phyloP scores from a whole-genome alignment of 1,140 invertebrate genomes.

The Cherax quadricarinatus region DNA sequence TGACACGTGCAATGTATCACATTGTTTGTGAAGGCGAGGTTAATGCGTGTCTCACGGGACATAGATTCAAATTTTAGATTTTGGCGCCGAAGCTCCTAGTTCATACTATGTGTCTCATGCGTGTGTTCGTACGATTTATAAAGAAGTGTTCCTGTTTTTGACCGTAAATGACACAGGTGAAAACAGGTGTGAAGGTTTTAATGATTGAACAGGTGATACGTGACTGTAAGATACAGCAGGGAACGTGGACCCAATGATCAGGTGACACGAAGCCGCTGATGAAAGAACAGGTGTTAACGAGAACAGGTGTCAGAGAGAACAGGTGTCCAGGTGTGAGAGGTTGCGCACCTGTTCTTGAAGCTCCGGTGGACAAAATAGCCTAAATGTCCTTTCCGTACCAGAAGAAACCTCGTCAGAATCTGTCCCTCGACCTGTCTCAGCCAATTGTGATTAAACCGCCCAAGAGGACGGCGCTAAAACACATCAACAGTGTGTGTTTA shows the following conservation, averaged over 20 bases:
- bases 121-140: no score
- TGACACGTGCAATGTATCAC: no score
- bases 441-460: slow-evolving; percentile 50
- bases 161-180: no score
- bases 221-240: neutral
- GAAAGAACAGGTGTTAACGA: neutral
- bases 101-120: no score
- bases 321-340: neutral
- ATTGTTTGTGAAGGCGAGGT: no score
- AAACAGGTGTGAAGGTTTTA: neutral
- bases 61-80: no score
- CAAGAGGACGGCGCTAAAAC: slow-evolving; percentile 44
- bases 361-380: neutral
- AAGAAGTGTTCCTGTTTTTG: no score
- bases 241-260: neutral
- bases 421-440: slow-evolving; percentile 59
- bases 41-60: no score
- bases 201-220: neutral
- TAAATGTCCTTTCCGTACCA: slow-evolving; percentile 65
- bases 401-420: slow-evolving; percentile 64
- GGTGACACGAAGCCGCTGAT: neutral
- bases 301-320: neutral
- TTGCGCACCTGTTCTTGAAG: neutral
- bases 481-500: slow-evolving; percentile 63
- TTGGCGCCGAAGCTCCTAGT: no score